A percentile compares a stretch with the other conserved stretches of the same genome.
Evolutionary conservation across 1,140 invertebrate genomes (phyloP).

Genomic region (Drosophila pruinosa): DNA sequence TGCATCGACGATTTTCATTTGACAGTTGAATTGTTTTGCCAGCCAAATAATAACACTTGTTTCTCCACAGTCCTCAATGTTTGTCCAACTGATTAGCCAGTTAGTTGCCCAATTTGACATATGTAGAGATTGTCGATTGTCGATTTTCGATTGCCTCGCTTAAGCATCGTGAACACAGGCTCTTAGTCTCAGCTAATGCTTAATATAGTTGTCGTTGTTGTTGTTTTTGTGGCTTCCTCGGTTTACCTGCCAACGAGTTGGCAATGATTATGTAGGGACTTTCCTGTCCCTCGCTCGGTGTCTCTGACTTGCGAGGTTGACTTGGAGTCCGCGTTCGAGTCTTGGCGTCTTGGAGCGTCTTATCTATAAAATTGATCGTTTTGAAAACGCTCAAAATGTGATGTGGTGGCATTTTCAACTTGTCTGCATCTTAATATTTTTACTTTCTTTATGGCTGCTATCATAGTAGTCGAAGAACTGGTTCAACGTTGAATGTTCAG

Average conservation of each 20-base stretch:
- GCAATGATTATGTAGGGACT: background rate
- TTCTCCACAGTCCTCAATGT: conserved; percentile 39
- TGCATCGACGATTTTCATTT: conserved; percentile 37
- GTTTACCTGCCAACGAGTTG: conserved; percentile 28
- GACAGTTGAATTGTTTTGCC: conserved; percentile 70
- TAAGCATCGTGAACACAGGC: background rate
- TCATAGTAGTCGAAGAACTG: conserved; percentile 58
- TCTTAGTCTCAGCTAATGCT: background rate
- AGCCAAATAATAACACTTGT: conserved; percentile 78
- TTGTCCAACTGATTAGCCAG: conserved; percentile 73
- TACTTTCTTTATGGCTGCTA: conserved; percentile 71
- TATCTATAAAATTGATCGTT: conserved; percentile 82
- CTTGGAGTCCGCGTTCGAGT: background rate
- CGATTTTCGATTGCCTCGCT: conserved; percentile 42
- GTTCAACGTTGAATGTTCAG: conserved; percentile 66
- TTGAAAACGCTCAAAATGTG: conserved; percentile 82
- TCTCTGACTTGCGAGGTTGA: too few species aligned
- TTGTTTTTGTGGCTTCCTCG: conserved; percentile 12
- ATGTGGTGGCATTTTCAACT: conserved; percentile 83
- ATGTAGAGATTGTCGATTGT: conserved; percentile 69
- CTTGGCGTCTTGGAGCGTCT: conserved; percentile 33
- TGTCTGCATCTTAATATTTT: conserved; percentile 82
- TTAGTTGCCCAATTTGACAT: conserved; percentile 80
- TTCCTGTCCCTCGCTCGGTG: background rate
- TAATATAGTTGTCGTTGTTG: conserved; percentile 39